Base-by-base conservation (phyloP, 2,888 invertebrate species). In the Ophion obscuratus region DNA sequence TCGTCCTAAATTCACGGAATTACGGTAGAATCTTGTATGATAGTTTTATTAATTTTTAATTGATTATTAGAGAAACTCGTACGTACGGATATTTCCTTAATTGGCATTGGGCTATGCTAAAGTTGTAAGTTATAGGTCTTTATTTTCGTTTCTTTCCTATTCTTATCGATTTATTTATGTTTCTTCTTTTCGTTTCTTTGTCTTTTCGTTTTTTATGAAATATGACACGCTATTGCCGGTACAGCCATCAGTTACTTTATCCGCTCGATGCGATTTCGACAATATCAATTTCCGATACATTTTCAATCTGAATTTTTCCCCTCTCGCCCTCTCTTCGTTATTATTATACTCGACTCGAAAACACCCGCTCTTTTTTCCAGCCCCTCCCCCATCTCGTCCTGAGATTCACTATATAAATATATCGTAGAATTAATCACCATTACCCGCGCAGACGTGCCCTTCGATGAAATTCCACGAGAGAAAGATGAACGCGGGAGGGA, bases 151-250 rank as follows among this genome's bases (percentile, higher is more conserved):
- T 57, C 61, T 70, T 70, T 24, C 70, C 59, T 53, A 24, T 47
- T 36, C 59, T 53, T 79, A 59, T 67, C 40, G 53, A 73, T 77
- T 79, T 7, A 24, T 61, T 61, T 61, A 77, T 62, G 24, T 64
- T 75, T 70, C 6, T 61, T 47, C 64, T 67, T 70, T 81, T 44
- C 24, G 24, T 24, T 24, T 24, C 24, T 24, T 24, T 1, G 62
- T 70, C 59, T 81, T 31, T 70, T 70, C 44, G 17, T 70, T 27
- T 83, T 83, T 81, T 81, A 67, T 71, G 81, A 78, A 85, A 74
- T 86, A 87, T 88, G 81, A 87, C 83, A 85, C 85, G 85, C 82
- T 87, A 84, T 83, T 87, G 86, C 87, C 87, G 87, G 87, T 88
- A 88, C 88, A 86, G 88, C 87, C 83, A 75, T 80, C 64, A 74